phyloP scores from a whole-genome alignment of 2,113 vertebrate species.

The Laticauda colubrina region DNA sequence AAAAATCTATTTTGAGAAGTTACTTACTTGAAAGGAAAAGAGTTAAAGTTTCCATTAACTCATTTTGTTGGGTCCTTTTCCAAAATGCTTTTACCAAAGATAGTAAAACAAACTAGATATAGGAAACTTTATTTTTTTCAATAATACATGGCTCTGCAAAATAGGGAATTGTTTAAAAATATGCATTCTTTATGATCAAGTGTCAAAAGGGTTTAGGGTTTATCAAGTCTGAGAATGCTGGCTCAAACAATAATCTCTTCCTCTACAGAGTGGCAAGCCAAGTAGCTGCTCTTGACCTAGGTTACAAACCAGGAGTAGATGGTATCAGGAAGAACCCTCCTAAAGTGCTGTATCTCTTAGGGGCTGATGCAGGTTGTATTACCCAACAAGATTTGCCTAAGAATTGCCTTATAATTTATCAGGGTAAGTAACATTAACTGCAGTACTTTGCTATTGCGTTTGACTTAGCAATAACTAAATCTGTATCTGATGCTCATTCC shows the following conservation, averaged over 20 bases:
- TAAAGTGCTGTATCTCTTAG: constrained; percentile 89
- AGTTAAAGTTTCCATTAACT: not conserved
- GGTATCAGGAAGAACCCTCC: constrained; percentile 86
- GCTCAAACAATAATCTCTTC: not conserved
- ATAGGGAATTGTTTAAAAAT: not conserved
- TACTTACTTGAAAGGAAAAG: not conserved
- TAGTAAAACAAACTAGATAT: not conserved
- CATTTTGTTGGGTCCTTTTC: not conserved
- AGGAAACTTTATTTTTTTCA: not conserved
- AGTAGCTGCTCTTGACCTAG: constrained; percentile 94
- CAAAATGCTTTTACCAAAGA: not conserved
- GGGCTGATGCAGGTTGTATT: constrained; percentile 89
- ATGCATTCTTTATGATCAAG: not conserved
- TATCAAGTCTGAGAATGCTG: not conserved
- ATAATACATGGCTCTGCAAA: not conserved
- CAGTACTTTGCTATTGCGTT: not conserved
- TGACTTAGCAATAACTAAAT: not conserved
- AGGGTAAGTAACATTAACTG: constrained; percentile 74
- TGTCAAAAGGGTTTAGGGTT: not conserved
- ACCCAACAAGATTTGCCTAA: constrained; percentile 90
- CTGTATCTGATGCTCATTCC: not conserved
- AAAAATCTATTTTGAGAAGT: not conserved
- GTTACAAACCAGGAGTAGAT: constrained; percentile 95
- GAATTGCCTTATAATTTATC: constrained; percentile 90
- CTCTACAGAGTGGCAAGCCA: constrained; percentile 91